These are phyloP conservation scores for Lepidonotus clava DNA, from an alignment of 2,888 invertebrate species.

Conservation along the genomic window DNA sequence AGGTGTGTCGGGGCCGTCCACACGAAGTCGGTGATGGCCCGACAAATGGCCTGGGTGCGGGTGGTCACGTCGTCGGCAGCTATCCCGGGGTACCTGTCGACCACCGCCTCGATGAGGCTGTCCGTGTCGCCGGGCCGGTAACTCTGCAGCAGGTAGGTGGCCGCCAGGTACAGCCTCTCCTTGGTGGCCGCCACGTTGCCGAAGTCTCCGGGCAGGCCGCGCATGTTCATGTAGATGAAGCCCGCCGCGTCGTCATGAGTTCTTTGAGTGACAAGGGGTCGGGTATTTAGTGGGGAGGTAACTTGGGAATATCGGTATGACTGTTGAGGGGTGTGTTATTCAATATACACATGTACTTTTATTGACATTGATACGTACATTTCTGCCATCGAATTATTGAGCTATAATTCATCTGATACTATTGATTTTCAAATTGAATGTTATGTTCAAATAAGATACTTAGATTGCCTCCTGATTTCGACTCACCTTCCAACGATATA, in stretches of 20 bases:
- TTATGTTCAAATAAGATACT: no score
- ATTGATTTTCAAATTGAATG: no score
- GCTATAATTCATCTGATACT: no score
- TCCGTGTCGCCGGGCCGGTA: background rate
- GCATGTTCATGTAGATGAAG: slow-evolving; percentile 40
- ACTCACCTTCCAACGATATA: slow-evolving; percentile 20
- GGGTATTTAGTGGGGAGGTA: background rate
- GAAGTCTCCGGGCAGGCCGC: slow-evolving; percentile 15
- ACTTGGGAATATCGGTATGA: no score
- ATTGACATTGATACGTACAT: no score
- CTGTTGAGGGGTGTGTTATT: no score
- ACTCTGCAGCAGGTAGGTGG: background rate
- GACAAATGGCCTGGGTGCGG: background rate
- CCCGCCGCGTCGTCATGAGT: slow-evolving; percentile 42
- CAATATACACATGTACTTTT: no score
- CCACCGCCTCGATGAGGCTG: background rate
- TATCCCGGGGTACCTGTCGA: slow-evolving; percentile 7
- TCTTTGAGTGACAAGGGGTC: background rate
- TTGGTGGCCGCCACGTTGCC: slow-evolving; percentile 18
- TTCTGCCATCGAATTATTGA: no score
- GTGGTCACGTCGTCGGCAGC: background rate
- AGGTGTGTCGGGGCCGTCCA: background rate
- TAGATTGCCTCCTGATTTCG: no score
- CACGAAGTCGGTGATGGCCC: background rate
- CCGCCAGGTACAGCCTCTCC: background rate